A percentile compares a stretch with the other conserved stretches of the same genome.
Conservation (phyloP, 2,888 invertebrate species). For the Pyrrhosoma nymphula region DNA sequence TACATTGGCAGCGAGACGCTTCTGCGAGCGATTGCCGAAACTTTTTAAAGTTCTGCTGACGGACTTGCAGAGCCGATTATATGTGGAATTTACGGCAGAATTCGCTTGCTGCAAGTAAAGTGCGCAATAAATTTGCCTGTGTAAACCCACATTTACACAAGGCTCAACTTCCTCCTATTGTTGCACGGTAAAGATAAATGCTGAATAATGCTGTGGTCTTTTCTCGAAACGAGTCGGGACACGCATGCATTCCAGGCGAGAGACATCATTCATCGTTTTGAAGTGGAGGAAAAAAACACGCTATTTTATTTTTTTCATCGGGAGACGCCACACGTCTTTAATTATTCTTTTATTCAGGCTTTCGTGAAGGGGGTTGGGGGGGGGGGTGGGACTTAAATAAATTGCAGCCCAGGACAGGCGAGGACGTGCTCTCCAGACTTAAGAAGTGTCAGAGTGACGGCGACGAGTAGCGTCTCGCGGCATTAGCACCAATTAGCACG, state of each 20-base stretch:
- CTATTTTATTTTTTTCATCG: background rate
- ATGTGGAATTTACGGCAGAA: too few relatives aligned
- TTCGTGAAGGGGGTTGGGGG: background rate
- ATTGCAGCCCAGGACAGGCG: background rate
- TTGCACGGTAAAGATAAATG: background rate
- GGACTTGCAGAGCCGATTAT: too few relatives aligned
- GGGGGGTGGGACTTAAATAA: background rate
- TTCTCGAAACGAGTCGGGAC: background rate
- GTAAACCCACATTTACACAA: too few relatives aligned
- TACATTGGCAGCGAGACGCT: too few relatives aligned
- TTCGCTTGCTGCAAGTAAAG: too few relatives aligned
- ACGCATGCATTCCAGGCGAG: background rate
- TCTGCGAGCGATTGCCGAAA: too few relatives aligned
- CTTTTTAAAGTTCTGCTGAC: too few relatives aligned
- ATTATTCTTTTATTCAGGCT: background rate
- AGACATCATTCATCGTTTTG: background rate
- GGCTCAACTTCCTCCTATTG: too few relatives aligned
- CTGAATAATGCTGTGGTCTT: background rate
- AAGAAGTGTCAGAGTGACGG: background rate
- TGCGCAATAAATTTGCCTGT: too few relatives aligned
- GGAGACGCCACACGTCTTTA: background rate
- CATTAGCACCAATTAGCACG: slow-evolving; percentile 35
- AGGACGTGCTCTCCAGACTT: background rate
- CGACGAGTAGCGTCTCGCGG: background rate
- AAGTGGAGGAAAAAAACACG: background rate